These are phyloP conservation scores for Shargacucullia verbasci DNA, from an alignment of 2,888 invertebrate genomes.

Conservation along the genomic window DNA sequence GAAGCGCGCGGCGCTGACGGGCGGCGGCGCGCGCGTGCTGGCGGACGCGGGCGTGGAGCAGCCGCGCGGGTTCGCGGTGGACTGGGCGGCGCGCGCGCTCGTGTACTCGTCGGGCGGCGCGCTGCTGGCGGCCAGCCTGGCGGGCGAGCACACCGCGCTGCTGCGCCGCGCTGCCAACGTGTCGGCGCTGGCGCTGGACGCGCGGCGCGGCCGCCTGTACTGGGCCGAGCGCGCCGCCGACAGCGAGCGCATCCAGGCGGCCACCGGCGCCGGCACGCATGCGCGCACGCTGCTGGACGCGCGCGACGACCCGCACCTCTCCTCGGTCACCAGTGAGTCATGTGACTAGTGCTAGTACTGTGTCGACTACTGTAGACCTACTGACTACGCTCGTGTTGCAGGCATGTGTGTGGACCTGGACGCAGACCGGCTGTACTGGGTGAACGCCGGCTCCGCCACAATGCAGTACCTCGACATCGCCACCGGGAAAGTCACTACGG, in stretches of 20 bases:
- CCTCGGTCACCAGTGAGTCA: constrained; percentile 71
- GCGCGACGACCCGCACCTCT: constrained; percentile 64
- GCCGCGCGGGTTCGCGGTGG: constrained; percentile 93
- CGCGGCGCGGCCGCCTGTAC: constrained; percentile 89
- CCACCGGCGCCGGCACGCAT: constrained; percentile 91
- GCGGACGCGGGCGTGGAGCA: constrained; percentile 91
- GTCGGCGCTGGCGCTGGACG: constrained; percentile 92
- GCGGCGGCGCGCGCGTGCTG: constrained; percentile 86
- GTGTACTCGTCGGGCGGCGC: constrained; percentile 89
- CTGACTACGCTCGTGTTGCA: constrained; percentile 54
- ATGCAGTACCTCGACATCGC: constrained; percentile 90
- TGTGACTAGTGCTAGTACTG: no score
- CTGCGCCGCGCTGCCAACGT: constrained; percentile 89
- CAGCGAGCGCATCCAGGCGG: constrained; percentile 87
- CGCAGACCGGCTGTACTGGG: constrained; percentile 92
- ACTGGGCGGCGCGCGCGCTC: constrained; percentile 94
- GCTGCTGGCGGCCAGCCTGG: constrained; percentile 92
- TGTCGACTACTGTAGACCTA: no score
- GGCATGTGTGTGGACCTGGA: constrained; percentile 90
- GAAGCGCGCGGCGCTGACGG: constrained; percentile 90
- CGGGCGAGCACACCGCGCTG: constrained; percentile 91
- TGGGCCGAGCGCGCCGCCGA: constrained; percentile 84
- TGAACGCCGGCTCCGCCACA: constrained; percentile 75
- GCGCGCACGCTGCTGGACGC: constrained; percentile 71
- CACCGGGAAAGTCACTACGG: constrained; percentile 70